A percentile compares a stretch with the other conserved stretches of the same genome.
These are phyloP conservation scores for Nesogale talazaci DNA, from an alignment of 2,113 vertebrate genomes.

Conservation along the genomic window DNA sequence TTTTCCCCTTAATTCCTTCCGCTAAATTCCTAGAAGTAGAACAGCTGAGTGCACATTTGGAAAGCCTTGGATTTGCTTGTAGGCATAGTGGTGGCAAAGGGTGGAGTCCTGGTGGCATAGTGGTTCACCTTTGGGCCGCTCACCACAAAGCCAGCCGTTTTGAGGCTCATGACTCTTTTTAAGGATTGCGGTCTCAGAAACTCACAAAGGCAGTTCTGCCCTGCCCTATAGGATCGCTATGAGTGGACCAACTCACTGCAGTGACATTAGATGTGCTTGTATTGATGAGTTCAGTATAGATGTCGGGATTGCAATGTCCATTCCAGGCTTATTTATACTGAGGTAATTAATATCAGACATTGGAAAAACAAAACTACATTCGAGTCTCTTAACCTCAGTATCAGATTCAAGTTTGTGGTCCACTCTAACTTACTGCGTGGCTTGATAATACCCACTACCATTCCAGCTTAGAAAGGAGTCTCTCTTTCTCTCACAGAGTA, in stretches of 20 bases:
- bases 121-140: too few relatives aligned
- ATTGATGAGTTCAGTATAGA: constrained; percentile 27
- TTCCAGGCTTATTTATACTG: not conserved
- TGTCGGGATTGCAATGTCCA: constrained; percentile 41
- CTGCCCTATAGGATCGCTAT: too few relatives aligned
- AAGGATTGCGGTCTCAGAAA: too few relatives aligned
- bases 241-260: too few relatives aligned
- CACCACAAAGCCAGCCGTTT: too few relatives aligned
- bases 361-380: constrained; percentile 1
- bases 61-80: not conserved
- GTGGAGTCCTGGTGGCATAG: too few relatives aligned
- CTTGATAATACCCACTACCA: not conserved
- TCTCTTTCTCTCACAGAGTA: too few relatives aligned
- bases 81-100: too few relatives aligned
- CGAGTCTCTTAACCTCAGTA: constrained; percentile 6
- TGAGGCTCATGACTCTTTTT: too few relatives aligned
- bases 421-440: not conserved
- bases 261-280: not conserved
- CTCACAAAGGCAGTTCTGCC: too few relatives aligned
- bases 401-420: constrained; percentile 16
- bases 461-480: too few relatives aligned
- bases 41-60: constrained; percentile 33
- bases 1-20: constrained; percentile 38
- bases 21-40: constrained; percentile 38
- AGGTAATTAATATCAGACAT: constrained; percentile 33